Evolutionary conservation across 2,797 vertebrate species (phyloP), one percentile per base, ranked within the genome.

Genomic region (Anniella stebbinsi): DNA sequence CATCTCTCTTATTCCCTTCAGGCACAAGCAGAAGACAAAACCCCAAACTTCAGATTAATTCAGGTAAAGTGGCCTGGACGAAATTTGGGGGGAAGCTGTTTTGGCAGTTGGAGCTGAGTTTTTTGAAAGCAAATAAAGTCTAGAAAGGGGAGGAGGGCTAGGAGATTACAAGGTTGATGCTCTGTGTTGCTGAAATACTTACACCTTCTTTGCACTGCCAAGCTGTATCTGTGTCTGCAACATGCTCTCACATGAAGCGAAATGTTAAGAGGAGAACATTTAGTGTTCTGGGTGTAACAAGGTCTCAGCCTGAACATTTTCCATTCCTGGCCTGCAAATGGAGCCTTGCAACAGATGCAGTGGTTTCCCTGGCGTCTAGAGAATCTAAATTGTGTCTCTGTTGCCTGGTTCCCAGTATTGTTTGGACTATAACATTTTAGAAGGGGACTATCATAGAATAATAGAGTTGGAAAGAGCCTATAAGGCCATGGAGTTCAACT

Each of bases 31-130:
- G 96, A 94, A 92, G 97, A 96, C 94, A 97, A 94, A 76, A 95
- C 95, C 48, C 81, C 98, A 89, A 97, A 98, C 94, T 95, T 98
- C 89, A 96, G 80, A 91, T 97, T 97, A 94, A 98, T 99, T 97
- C 98, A 97, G 98, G 99, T 99, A 98, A 97, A 92, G 51, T 73
- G 60, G 84, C 15, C 13, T 91, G 25, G 8, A 4, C n/a, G 38
- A 33, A 54, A 57, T 72, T 38, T 88, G 41, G 86, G 41, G 84
- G 82, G 81, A 90, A 84, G 6, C 6, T 25, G 48, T 2, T 63
- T 1, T 45, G n/a, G 72, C 6, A 80, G 23, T 80, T 69, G 4
- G 66, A n/a, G 41, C 38, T 87, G 57, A 28, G 28, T 17, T 66
- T 76, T 25, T 57, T 17, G 11, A 67, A 60, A 41, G 21, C 11